phyloP scores from a whole-genome alignment of 2,888 invertebrate species.

The Holacanthella duospinosa region DNA sequence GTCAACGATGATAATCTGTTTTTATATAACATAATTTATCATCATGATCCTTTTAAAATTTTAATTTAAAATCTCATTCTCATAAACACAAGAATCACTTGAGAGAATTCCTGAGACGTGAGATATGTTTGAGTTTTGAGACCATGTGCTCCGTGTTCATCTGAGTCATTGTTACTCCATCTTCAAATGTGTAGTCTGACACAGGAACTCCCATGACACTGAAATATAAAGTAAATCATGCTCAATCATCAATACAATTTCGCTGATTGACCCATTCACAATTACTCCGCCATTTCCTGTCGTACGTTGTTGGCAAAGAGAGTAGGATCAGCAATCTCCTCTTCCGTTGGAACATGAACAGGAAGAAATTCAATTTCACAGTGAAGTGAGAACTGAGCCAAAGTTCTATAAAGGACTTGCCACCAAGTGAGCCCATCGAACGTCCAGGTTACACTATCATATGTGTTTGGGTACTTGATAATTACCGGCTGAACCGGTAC shows the following conservation, averaged over 20 bases:
- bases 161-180: conserved; percentile 21
- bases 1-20: background rate
- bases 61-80: too few species aligned
- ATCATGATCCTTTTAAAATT: too few species aligned
- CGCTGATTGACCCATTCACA: too few species aligned
- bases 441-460: conserved; percentile 84
- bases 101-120: conserved; percentile 14
- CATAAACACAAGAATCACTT: conserved; percentile 17
- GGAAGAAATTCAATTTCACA: conserved; percentile 88
- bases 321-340: conserved; percentile 74
- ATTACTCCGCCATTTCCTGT: conserved; percentile 77
- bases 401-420: conserved; percentile 73
- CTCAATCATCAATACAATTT: background rate
- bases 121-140: conserved; percentile 16
- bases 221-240: conserved; percentile 16
- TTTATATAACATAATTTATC: background rate
- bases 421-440: conserved; percentile 88
- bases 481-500: conserved; percentile 92
- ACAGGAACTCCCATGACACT: conserved; percentile 77
- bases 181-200: conserved; percentile 84
- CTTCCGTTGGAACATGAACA: conserved; percentile 76
- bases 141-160: conserved; percentile 12
- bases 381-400: conserved; percentile 75
- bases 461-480: conserved; percentile 71
- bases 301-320: conserved; percentile 82